Conservation (phyloP, 35 echinoderm and acorn worm species). For the Eucidaris tribuloides region DNA sequence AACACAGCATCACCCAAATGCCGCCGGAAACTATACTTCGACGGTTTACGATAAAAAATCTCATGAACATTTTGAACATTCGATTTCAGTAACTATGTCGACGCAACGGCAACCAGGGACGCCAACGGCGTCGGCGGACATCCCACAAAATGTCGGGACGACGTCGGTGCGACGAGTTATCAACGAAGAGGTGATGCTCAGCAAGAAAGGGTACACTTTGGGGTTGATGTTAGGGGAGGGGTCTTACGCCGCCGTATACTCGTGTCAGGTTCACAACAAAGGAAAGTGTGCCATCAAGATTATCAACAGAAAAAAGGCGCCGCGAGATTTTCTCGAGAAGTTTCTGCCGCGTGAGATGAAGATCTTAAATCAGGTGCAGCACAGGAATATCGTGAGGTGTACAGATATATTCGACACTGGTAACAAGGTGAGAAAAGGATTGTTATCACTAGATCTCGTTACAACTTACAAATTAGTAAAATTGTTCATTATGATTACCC, state of each 20-base stretch:
- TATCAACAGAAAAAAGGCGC: constrained; percentile 82
- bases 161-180: constrained; percentile 75
- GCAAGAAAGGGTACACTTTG: constrained; percentile 61
- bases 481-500: no score
- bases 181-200: constrained; percentile 84
- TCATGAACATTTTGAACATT: no score
- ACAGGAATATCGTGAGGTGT: constrained; percentile 72
- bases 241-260: constrained; percentile 89
- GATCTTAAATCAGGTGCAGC: constrained; percentile 67
- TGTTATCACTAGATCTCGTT: no score
- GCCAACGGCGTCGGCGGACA: no score
- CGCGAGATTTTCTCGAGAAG: constrained; percentile 87
- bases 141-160: constrained; percentile 14
- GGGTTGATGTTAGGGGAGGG: constrained; percentile 80
- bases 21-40: no score
- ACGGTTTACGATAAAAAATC: no score
- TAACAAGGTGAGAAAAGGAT: constrained; percentile 18
- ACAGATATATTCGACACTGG: constrained; percentile 86
- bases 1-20: no score
- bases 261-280: constrained; percentile 39
- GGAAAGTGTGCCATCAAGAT: constrained; percentile 93
- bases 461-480: no score
- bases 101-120: no score
- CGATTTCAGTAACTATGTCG: no score
- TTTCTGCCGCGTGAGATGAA: constrained; percentile 91